Evolutionary conservation across 2,113 vertebrate genomes (phyloP).

Genomic region (Gobiocypris rarus): DNA sequence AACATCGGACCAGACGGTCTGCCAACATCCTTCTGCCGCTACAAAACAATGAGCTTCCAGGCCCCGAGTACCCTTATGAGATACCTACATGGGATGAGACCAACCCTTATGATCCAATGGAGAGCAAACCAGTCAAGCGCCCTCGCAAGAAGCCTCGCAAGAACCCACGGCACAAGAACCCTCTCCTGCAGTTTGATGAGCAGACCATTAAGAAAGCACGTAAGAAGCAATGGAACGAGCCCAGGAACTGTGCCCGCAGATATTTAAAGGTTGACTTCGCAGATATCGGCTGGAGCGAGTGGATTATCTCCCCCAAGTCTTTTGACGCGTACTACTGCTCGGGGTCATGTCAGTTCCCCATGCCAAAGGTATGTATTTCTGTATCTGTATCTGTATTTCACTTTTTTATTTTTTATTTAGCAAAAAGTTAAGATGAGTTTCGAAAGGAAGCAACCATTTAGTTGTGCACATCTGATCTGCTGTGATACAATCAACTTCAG

Average conservation of each 20-base stretch:
- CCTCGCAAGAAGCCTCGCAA: slow-evolving; percentile 86
- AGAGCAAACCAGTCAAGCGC: slow-evolving; percentile 78
- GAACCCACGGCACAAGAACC: slow-evolving; percentile 81
- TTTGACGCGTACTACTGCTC: slow-evolving; percentile 97
- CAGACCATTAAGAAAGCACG: slow-evolving; percentile 91
- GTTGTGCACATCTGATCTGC: not conserved
- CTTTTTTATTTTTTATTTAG: not conserved
- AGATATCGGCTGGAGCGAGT: slow-evolving; percentile 97
- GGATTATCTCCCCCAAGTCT: slow-evolving; percentile 98
- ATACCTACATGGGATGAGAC: slow-evolving; percentile 79
- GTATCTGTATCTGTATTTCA: no score
- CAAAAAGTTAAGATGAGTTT: not conserved
- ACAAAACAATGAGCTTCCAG: slow-evolving; percentile 94
- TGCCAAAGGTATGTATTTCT: slow-evolving; percentile 87
- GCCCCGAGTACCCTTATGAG: slow-evolving; percentile 84
- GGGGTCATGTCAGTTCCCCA: slow-evolving; percentile 96
- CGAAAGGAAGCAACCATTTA: not conserved
- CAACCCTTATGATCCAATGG: slow-evolving; percentile 81
- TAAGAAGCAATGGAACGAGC: slow-evolving; percentile 93
- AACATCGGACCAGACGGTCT: slow-evolving; percentile 78
- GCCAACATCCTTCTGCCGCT: slow-evolving; percentile 79
- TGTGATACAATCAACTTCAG: not conserved
- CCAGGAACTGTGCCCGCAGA: slow-evolving; percentile 84
- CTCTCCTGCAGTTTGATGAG: slow-evolving; percentile 91
- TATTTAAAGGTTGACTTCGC: slow-evolving; percentile 98